phyloP scores from a whole-genome alignment of 1,140 invertebrate genomes.

The Caenorhabditis tropicalis region DNA sequence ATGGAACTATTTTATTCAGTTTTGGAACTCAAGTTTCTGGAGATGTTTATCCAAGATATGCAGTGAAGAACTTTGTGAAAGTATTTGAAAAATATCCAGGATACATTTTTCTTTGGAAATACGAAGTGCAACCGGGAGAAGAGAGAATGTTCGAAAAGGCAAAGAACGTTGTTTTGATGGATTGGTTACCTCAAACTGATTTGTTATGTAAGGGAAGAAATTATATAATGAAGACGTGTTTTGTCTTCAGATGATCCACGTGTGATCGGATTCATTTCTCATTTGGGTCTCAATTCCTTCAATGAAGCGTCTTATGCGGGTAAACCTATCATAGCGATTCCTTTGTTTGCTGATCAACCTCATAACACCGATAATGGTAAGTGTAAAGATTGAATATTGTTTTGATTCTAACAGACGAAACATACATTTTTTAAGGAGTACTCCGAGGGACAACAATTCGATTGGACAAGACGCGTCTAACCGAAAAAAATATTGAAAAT shows the following conservation, averaged over 20 bases:
- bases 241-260: slow-evolving; percentile 45
- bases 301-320: slow-evolving; percentile 79
- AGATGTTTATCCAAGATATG: not conserved
- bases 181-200: slow-evolving; percentile 54
- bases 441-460: not conserved
- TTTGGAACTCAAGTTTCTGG: slow-evolving; percentile 49
- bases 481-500: slow-evolving; percentile 14
- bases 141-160: slow-evolving; percentile 42
- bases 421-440: slow-evolving; percentile 26
- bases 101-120: slow-evolving; percentile 49
- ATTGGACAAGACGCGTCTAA: not conserved
- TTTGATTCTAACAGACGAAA: too few species aligned
- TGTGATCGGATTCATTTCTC: slow-evolving; percentile 77
- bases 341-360: slow-evolving; percentile 78
- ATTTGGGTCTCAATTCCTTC: slow-evolving; percentile 78
- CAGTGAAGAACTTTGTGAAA: not conserved
- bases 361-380: slow-evolving; percentile 62
- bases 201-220: slow-evolving; percentile 38
- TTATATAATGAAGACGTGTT: not conserved
- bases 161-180: slow-evolving; percentile 33
- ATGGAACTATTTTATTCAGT: slow-evolving; percentile 46
- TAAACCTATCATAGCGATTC: slow-evolving; percentile 79
- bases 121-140: slow-evolving; percentile 38
- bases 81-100: slow-evolving; percentile 47
- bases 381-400: not conserved